These are phyloP conservation scores for Agonopterix subpropinquella DNA, from an alignment of 2,888 invertebrate species.

Conservation along the genomic window DNA sequence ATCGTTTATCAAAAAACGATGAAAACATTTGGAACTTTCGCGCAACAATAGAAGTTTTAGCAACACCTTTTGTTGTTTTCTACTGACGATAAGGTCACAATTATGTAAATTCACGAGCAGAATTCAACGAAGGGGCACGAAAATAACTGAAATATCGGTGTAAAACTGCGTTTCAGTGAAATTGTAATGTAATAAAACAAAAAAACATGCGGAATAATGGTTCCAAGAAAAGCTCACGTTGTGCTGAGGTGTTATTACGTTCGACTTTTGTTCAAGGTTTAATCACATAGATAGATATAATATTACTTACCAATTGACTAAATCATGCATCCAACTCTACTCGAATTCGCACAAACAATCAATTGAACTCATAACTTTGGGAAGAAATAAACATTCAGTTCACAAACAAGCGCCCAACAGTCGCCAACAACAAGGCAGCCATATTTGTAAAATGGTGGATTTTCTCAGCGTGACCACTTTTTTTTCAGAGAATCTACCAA, in stretches of 20 bases:
- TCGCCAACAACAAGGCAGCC: constrained; percentile 74
- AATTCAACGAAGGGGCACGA: neutral
- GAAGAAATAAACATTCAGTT: constrained; percentile 63
- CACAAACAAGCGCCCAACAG: constrained; percentile 67
- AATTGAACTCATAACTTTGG: constrained; percentile 47
- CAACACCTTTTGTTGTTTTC: constrained; percentile 39
- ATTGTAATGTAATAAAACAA: constrained; percentile 9
- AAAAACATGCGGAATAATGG: constrained; percentile 15
- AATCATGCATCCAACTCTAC: constrained; percentile 30
- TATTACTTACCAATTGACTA: constrained; percentile 44
- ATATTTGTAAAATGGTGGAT: constrained; percentile 56
- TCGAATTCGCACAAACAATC: constrained; percentile 32
- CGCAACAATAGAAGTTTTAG: constrained; percentile 29
- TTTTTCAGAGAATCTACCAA: no score
- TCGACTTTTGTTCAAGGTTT: neutral
- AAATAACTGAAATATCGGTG: neutral
- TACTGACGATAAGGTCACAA: constrained; percentile 38
- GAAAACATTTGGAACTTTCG: constrained; percentile 26
- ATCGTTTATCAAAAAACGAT: neutral
- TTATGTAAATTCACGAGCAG: constrained; percentile 29
- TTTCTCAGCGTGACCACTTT: neutral
- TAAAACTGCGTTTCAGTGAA: constrained; percentile 7
- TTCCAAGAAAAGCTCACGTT: constrained; percentile 53
- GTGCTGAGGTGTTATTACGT: constrained; percentile 27
- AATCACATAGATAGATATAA: constrained; percentile 4